phyloP scores from a whole-genome alignment of 1,140 invertebrate genomes.

The Pinna nobilis region DNA sequence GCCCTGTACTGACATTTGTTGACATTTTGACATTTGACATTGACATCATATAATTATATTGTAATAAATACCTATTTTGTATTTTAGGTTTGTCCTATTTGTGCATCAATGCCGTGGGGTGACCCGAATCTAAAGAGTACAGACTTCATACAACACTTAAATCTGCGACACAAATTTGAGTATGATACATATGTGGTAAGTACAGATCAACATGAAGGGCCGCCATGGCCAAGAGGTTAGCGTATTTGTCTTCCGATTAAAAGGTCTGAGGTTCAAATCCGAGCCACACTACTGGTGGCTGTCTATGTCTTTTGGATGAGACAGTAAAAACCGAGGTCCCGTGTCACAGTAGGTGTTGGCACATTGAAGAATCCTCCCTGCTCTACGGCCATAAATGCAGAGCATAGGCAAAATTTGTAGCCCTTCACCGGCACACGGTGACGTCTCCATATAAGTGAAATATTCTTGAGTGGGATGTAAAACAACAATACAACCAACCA shows the following conservation, averaged over 20 bases:
- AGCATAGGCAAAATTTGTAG: no score
- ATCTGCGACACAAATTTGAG: conserved; percentile 71
- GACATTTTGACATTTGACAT: neutral
- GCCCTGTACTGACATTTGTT: neutral
- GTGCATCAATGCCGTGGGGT: conserved; percentile 73
- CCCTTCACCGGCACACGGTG: no score
- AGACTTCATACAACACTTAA: conserved; percentile 69
- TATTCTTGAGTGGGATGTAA: no score
- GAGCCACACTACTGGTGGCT: no score
- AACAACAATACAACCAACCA: no score
- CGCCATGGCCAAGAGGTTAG: neutral
- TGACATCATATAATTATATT: neutral
- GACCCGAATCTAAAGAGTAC: conserved; percentile 59
- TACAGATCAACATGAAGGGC: neutral
- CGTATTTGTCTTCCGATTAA: neutral
- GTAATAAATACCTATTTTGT: neutral
- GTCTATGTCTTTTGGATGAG: no score
- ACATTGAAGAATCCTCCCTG: no score
- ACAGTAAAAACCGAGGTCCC: no score
- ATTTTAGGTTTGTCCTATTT: conserved; percentile 70
- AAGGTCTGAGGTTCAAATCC: neutral
- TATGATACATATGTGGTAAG: conserved; percentile 73
- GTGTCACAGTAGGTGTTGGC: no score
- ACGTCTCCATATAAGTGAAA: no score
- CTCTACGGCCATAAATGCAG: no score